Evolutionary conservation across 1,140 invertebrate genomes (phyloP), one percentile per base, ranked within the genome.

Genomic region (Anoplolepis gracilipes): DNA sequence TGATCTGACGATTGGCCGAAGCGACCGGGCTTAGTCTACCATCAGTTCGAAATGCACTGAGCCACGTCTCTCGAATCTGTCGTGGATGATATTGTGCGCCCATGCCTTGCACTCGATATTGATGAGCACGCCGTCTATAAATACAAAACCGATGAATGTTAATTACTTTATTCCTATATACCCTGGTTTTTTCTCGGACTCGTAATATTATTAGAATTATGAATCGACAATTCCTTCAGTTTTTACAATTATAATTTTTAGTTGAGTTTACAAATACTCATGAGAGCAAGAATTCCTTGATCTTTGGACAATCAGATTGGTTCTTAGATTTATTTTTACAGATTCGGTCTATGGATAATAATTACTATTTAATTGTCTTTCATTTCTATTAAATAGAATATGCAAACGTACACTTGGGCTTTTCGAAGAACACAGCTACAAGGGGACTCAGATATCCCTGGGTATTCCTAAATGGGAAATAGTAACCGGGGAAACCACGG

Each of bases 81-180:
- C 97, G 94, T 98, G 98, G 67, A 96, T 92, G 91, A 99, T 99
- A 95, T 99, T 99, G 93, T 97, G 97, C 89, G 98, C 98, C 98
- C 98, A 99, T 88, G 98, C 98, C 96, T 98, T 98, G 96, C 98
- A 99, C 95, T 99, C 98, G 95, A 99, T 98, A 95, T 99, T 98
- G 95, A 99, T 98, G 86, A 99, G 96, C 33, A 98, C 97, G 65
- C 98, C 97, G 92, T 96, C 97, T 97, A 94, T 33, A 89, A 49
- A 49, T 49, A 89, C 8, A 55, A 28, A 46, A 62, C 49, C 28
- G 11, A 72, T n/a, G 13, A 19, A 39, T 55, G 11, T 57, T 22
- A 36, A 42, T 81, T 28, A n/a, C 7, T 46, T 11, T 19, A 19
- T 57, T 42, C 7, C 19, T 59, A 46, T 2, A 30, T 53, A 61